Percentiles rank a stretch among this genome's conserved stretches.
These are phyloP conservation scores for Pteropus alecto DNA, from an alignment of 2,113 vertebrate genomes.

Conservation along the genomic window DNA sequence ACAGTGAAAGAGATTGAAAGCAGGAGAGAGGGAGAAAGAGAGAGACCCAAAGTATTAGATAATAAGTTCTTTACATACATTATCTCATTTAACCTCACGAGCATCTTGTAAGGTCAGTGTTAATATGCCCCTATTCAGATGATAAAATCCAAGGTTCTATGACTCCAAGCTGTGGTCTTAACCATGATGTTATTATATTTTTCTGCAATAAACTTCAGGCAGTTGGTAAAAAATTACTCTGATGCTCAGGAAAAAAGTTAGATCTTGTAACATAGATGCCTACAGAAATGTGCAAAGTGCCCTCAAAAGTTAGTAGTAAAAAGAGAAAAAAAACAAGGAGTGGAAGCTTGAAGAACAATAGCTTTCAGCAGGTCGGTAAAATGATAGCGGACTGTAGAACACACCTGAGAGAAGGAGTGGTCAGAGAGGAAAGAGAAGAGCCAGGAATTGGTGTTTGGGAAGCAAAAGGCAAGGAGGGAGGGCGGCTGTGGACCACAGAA, in stretches of 20 bases:
- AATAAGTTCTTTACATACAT: neutral
- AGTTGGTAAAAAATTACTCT: neutral
- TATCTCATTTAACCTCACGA: neutral
- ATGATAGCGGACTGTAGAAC: neutral
- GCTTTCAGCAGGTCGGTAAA: neutral
- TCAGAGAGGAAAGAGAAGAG: neutral
- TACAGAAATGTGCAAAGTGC: neutral
- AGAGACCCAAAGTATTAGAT: neutral
- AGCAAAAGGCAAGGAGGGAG: neutral
- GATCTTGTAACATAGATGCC: neutral
- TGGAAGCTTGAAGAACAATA: neutral
- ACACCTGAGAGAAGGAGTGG: neutral
- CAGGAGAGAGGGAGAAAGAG: neutral
- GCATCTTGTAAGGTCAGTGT: neutral
- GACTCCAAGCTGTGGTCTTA: neutral
- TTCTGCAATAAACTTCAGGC: neutral
- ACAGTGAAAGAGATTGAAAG: neutral
- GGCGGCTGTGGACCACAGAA: rapidly evolving
- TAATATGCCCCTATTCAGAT: neutral
- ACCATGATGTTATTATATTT: neutral
- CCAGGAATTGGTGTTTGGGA: too few species aligned
- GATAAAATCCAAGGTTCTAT: neutral
- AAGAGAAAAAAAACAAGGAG: neutral
- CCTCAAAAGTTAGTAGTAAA: neutral
- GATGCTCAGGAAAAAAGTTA: neutral